Conservation (phyloP, 2,797 vertebrate species). For the Cyprinella venusta region DNA sequence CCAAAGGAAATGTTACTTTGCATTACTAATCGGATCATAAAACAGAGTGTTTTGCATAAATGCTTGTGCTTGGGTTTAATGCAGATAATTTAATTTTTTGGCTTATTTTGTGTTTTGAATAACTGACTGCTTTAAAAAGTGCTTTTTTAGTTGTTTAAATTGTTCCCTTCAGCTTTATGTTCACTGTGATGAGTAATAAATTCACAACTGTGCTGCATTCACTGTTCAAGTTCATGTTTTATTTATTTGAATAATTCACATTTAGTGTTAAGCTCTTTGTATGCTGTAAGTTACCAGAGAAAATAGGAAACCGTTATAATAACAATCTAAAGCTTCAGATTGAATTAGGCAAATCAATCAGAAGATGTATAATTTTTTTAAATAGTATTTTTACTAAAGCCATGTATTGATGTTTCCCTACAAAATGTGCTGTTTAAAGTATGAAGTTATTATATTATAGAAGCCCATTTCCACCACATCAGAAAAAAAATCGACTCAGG, state of each 20-base stretch:
- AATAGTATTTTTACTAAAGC: neutral
- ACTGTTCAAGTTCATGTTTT: neutral
- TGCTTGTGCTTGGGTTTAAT: neutral
- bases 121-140: neutral
- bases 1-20: constrained; percentile 10
- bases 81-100: neutral
- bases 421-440: neutral
- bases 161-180: neutral
- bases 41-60: neutral
- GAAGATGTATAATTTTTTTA: neutral
- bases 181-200: constrained; percentile 15
- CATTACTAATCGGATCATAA: neutral
- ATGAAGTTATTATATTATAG: neutral
- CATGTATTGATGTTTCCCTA: neutral
- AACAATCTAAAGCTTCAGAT: neutral
- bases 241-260: neutral
- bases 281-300: neutral
- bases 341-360: neutral
- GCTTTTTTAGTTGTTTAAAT: neutral
- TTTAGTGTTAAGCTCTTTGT: neutral
- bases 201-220: neutral
- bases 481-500: neutral
- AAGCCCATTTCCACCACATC: neutral
- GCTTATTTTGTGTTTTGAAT: neutral
- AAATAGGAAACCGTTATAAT: neutral